Evolutionary conservation across 2,113 vertebrate genomes (phyloP), one percentile per base, ranked within the genome.

Genomic region (Pseudopodoces humilis): DNA sequence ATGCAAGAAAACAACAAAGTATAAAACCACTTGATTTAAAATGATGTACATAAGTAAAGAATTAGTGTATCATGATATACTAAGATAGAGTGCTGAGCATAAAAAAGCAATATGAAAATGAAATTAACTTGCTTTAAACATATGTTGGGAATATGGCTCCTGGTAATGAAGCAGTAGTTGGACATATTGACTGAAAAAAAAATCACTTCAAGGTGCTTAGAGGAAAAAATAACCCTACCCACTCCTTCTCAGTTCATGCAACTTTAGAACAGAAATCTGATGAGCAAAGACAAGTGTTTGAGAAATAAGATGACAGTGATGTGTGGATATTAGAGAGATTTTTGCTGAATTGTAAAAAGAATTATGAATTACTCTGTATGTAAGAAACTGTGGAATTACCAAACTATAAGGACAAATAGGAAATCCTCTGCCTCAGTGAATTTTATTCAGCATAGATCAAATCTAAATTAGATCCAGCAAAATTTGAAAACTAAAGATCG

Each of bases 211-310:
- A 74, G 24, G 11, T 25, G 4, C 10, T 63, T 47, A 70, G 28
- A n/a, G 56, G 46, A 71, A 83, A 67, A 52, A 33, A 14, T 1
- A n/a, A 13, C 3, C 0, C 39, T 25, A 39, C 0, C 1, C 37
- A 31, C 37, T 87, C 44, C 10, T 78, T 53, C 39, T 72, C 33
- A 58, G 35, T 41, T 81, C 25, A 18, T 78, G 17, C 21, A 63
- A 39, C 13, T 74, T 83, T 50, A 55, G 55, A 83, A 33, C 0
- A 24, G 28, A 77, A 92, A 80, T 74, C 37, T 93, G 31, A 65
- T n/a, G 21, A 44, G 21, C 15, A 72, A 74, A 88, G 25, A 28
- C 3, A 92, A 93, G 25, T 9, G 5, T 6, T 39, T 71, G 33
- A 56, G 69, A 91, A 94, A 62, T 23, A 56, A 64, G 43, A 67